Conservation (phyloP, 2,113 vertebrate genomes). For the Pithys albifrons region DNA sequence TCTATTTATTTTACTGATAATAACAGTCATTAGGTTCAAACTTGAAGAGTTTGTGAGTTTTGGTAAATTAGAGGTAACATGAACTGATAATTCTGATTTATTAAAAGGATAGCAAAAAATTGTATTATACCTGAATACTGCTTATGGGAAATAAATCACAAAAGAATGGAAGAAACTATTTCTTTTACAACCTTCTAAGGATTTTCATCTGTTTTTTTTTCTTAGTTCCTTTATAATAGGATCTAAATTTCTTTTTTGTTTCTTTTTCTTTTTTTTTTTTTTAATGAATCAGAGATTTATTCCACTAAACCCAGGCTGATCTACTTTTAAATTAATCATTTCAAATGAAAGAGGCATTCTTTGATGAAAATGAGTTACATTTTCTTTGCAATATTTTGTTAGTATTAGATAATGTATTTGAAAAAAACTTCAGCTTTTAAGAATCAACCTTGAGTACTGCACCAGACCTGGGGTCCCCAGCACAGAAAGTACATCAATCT, state of each 20-base stretch:
- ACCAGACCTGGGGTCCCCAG: background rate
- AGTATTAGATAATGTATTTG: background rate
- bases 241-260: background rate
- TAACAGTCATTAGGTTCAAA: background rate
- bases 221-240: background rate
- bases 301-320: background rate
- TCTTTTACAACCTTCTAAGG: background rate
- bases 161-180: background rate
- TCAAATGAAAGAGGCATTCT: background rate
- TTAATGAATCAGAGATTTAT: background rate
- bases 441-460: background rate
- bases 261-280: accelerated
- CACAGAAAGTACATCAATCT: background rate
- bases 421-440: background rate
- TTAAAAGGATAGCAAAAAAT: background rate
- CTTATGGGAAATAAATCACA: background rate
- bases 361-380: background rate
- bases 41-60: background rate
- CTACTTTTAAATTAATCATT: background rate
- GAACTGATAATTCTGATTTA: background rate
- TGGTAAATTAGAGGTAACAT: background rate
- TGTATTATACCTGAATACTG: background rate
- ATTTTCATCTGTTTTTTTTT: background rate
- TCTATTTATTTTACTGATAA: constrained; percentile 1
- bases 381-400: background rate